Base-by-base conservation (phyloP, 2,797 vertebrate species). In the Sciurus vulgaris region DNA sequence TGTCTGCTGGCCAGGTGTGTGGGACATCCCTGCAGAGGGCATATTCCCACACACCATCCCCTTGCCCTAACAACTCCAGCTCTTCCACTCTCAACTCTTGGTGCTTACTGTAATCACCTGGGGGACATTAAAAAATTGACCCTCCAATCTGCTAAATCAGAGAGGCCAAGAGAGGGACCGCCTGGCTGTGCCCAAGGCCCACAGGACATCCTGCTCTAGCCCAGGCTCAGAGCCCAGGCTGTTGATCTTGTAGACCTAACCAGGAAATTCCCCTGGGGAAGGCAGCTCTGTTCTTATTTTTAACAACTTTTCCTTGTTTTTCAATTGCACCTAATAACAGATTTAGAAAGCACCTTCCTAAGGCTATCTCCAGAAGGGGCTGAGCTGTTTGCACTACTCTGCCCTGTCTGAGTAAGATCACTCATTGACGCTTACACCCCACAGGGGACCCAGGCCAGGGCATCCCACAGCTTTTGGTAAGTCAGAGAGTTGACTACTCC, bases 291-390 rank as follows among this genome's bases (percentile, higher is more conserved):
- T 28, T 70, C 65, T 14, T 49, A 14, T 72, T 92, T 78, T 91
- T 70, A 77, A 69, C 49, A 67, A 33, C 59, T 44, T 84, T 54
- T 26, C 28, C 70, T 56, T 85, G 78, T 79, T 83, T 87, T 87
- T 30, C 72, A 79, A 13, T 84, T 63, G 67, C 38, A 65, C 47
- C 89, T 63, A 65, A n/a, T 84, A 69, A 54, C 87, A 70, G 73
- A 81, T 65, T 81, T 77, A 70, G 54, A 78, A 78, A 95, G 44
- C 51, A 33, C 59, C 26, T 61, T 85, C 41, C 86, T 1, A 9
- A 91, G 86, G 63, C 24, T 24, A 56, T 44, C 61, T 65, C 63
- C 77, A 1, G 22, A 72, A 76, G 91, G 38, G 30, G 59, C 56
- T 11, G 47, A 74, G 56, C 41, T 86, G 41, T 81, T 85, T 20